Evolutionary conservation across 2,888 invertebrate genomes (phyloP), one percentile per base, ranked within the genome.

Genomic region (Ennomos fuscantarius): DNA sequence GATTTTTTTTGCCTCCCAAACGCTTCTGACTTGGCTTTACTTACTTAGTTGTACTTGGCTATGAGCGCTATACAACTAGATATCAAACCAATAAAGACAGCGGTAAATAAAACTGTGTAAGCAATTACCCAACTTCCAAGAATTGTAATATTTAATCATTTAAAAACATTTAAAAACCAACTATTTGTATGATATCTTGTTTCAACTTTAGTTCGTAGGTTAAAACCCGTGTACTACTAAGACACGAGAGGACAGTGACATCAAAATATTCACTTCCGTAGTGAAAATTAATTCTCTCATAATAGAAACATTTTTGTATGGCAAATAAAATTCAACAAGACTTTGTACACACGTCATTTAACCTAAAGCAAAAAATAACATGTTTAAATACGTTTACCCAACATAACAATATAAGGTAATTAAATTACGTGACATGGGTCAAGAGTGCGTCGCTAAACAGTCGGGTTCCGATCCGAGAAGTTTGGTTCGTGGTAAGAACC

Each of bases 311-410:
- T 51, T 64, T 73, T 78, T 76, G 76, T 76, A 76, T 79, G 57
- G 76, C 78, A 79, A 75, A 81, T 79, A 80, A 80, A 79, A 81
- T 68, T 76, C 76, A 78, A 80, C 74, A 79, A 79, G 79, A 75
- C 72, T 65, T 65, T 73, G 76, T 80, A 78, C 81, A 83, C 83
- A 80, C 81, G 82, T 83, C 82, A 84, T 82, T 84, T 82, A 83
- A 81, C 78, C 71, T 72, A 78, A 74, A 82, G 75, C 70, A 82
- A 82, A 82, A 84, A 81, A 75, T 69, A 78, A 81, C 82, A 82
- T 75, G 78, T 78, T 71, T 70, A 76, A 80, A 76, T 81, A 78
- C 76, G 75, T 78, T 81, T 78, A 81, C 76, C 75, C 79, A 79
- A 78, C 78, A 78, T 80, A 80, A 78, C 74, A 82, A 79, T 75